Percentiles rank a stretch among this genome's conserved stretches.
Evolutionary conservation across 2,797 vertebrate genomes (phyloP).

Genomic region (Chiloscyllium punctatum): DNA sequence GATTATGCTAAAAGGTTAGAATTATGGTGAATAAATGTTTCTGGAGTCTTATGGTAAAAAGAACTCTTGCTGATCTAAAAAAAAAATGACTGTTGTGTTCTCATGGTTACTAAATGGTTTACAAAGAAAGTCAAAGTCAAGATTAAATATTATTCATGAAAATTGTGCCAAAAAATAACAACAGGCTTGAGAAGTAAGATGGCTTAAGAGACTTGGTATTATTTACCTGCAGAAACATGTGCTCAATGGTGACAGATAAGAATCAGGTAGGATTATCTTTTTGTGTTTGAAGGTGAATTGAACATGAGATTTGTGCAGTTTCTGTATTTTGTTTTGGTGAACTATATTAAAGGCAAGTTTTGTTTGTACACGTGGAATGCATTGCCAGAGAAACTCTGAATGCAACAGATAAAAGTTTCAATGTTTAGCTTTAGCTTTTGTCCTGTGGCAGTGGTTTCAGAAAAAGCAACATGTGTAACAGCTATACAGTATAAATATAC

Average conservation of each 20-base stretch:
- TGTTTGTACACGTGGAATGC: background rate
- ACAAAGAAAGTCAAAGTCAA: background rate
- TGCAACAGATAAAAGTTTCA: background rate
- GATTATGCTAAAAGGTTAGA: background rate
- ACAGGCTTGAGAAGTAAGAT: background rate
- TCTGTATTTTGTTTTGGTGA: background rate
- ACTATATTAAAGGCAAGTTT: background rate
- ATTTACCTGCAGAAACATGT: background rate
- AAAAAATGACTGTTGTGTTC: background rate
- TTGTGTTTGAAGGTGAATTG: background rate
- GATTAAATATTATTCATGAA: background rate
- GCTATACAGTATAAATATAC: background rate
- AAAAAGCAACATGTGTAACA: background rate
- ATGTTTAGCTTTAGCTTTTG: background rate
- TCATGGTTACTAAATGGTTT: background rate
- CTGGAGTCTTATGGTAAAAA: background rate
- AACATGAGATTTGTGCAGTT: background rate
- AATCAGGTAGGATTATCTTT: background rate
- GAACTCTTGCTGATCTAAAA: background rate
- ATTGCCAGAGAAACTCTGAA: background rate
- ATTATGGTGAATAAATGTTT: background rate
- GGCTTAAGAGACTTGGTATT: background rate
- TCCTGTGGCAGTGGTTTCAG: background rate
- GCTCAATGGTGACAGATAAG: background rate
- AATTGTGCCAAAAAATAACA: background rate